phyloP scores from a whole-genome alignment of 2,113 vertebrate species.

The Argyrosomus japonicus region DNA sequence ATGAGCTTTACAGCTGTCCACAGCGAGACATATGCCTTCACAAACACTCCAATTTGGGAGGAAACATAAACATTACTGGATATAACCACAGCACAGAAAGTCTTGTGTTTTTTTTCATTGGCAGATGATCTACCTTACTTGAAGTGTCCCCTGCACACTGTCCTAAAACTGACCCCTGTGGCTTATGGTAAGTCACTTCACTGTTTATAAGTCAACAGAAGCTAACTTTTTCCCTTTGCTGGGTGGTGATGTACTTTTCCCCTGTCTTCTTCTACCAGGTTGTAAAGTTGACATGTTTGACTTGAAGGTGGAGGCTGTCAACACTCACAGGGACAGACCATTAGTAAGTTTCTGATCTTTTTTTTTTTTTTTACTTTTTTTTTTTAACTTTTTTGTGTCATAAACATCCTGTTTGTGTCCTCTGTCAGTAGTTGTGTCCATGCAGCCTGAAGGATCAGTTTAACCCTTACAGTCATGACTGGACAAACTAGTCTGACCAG shows the following conservation, averaged over 20 bases:
- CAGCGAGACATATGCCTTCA: neutral
- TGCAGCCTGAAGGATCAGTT: neutral
- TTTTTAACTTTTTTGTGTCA: neutral
- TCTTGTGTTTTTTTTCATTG: constrained; percentile 26
- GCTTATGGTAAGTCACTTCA: constrained; percentile 89
- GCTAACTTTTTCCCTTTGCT: neutral
- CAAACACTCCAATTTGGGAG: neutral
- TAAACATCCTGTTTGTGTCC: neutral
- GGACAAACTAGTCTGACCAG: neutral
- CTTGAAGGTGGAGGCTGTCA: constrained; percentile 92
- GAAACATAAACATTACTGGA: constrained; percentile 12
- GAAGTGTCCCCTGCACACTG: constrained; percentile 93
- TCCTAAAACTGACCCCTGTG: constrained; percentile 94
- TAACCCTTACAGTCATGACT: neutral
- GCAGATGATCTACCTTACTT: constrained; percentile 95
- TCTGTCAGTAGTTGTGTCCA: neutral
- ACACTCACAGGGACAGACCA: constrained; percentile 92
- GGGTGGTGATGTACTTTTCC: constrained; percentile 11
- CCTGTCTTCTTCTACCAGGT: constrained; percentile 78
- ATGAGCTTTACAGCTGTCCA: neutral
- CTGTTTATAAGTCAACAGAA: neutral
- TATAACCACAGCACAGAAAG: neutral
- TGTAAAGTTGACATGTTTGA: constrained; percentile 94
- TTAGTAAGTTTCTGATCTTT: constrained; percentile 81
- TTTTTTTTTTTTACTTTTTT: neutral